These are phyloP conservation scores for Mionectes olivaceus DNA, from an alignment of 2,797 vertebrate species.

Conservation along the genomic window DNA sequence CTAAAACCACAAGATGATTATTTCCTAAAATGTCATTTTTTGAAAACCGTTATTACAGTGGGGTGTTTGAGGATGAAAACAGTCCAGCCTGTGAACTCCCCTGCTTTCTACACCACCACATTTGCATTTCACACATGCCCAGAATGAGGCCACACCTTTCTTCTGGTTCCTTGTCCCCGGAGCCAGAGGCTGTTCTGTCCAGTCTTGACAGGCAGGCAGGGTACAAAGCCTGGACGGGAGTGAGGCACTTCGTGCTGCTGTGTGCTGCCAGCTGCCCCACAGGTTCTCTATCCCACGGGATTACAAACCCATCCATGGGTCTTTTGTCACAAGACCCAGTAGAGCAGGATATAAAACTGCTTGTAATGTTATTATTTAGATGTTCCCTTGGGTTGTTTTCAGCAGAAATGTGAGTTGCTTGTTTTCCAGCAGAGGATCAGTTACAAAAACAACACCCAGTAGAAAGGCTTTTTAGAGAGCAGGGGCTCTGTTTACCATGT, in stretches of 20 bases:
- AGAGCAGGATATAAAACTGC: not conserved
- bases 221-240: not conserved
- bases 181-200: not conserved
- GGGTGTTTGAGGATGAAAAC: not conserved
- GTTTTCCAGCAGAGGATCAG: not conserved
- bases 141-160: not conserved
- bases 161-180: not conserved
- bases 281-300: not conserved
- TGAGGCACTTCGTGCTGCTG: fast-evolving
- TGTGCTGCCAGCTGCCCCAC: not conserved
- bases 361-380: not conserved
- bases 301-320: not conserved
- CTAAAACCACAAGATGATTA: not conserved
- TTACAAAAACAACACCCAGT: slow-evolving; percentile 16
- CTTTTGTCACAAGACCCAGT: not conserved
- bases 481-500: not conserved
- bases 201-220: not conserved
- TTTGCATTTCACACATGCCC: not conserved
- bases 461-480: not conserved
- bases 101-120: not conserved
- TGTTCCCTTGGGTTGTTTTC: not conserved
- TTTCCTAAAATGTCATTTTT: not conserved
- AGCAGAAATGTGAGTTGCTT: slow-evolving; percentile 11
- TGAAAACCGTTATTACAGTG: not conserved
- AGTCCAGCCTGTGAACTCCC: not conserved